Evolutionary conservation across 2,888 invertebrate genomes (phyloP).

Genomic region (Graphium colonna): DNA sequence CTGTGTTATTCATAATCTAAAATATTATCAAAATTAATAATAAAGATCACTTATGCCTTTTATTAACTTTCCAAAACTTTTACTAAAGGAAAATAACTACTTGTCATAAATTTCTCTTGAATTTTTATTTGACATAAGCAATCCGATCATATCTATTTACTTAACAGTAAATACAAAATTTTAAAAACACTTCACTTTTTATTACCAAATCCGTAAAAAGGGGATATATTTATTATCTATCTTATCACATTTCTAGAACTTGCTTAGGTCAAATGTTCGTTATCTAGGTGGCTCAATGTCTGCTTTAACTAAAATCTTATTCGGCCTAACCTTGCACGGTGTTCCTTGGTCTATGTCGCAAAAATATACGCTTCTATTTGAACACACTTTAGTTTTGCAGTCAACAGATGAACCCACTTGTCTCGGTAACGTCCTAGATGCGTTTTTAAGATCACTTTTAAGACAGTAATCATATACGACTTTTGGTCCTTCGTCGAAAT

Average conservation of each 20-base stretch:
- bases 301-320: conserved; percentile 57
- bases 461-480: conserved; percentile 65
- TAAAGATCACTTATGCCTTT: too few species aligned
- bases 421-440: conserved; percentile 63
- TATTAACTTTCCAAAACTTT: not conserved
- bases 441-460: conserved; percentile 62
- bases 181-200: conserved; percentile 6
- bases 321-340: conserved; percentile 37
- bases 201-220: not conserved
- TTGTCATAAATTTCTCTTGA: not conserved
- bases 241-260: conserved; percentile 18
- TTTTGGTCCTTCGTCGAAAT: conserved; percentile 62
- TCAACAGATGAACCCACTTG: conserved; percentile 60
- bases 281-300: conserved; percentile 68
- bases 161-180: conserved; percentile 8
- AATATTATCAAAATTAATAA: conserved; percentile 1
- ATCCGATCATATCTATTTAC: not conserved
- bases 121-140: not conserved
- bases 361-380: conserved; percentile 60
- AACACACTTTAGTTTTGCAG: conserved; percentile 47
- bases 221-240: conserved; percentile 16
- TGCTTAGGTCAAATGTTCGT: conserved; percentile 38
- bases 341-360: conserved; percentile 49
- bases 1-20: not conserved
- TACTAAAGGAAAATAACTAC: not conserved